phyloP scores from a whole-genome alignment of 2,888 invertebrate species.

The Julus scandinavius region DNA sequence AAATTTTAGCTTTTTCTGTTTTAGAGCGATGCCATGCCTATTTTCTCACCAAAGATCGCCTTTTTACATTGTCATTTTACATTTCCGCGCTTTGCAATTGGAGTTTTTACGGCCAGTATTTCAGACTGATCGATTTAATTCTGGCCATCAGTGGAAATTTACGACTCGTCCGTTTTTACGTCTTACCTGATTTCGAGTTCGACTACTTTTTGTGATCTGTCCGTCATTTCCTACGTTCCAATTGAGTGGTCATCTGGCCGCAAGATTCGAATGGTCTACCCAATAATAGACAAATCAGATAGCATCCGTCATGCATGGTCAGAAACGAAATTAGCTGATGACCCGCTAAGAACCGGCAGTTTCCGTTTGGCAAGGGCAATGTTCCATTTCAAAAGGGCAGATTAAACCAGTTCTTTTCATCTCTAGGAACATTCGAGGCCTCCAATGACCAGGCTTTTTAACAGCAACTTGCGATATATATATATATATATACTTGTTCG shows the following conservation, averaged over 20 bases:
- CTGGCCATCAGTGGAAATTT: neutral
- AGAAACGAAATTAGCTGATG: neutral
- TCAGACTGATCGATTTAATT: neutral
- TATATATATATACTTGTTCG: no score
- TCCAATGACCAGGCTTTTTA: no score
- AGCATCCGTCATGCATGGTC: neutral
- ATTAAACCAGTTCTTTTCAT: neutral
- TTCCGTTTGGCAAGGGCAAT: neutral
- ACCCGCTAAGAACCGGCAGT: neutral
- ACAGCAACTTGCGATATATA: no score
- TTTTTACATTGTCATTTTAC: neutral
- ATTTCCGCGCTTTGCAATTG: neutral
- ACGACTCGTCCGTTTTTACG: neutral
- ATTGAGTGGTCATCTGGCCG: neutral
- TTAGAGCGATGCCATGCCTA: neutral
- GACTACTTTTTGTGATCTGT: neutral
- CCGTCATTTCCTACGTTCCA: neutral
- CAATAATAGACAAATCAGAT: neutral
- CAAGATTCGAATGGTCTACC: neutral
- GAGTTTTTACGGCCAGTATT: neutral
- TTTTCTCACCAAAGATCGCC: neutral
- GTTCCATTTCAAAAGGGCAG: neutral
- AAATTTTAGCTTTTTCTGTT: neutral
- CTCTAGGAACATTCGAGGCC: neutral
- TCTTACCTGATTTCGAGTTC: neutral